Evolutionary conservation across 1,140 invertebrate genomes (phyloP), one percentile per base, ranked within the genome.

Genomic region (Calycopis cecrops): DNA sequence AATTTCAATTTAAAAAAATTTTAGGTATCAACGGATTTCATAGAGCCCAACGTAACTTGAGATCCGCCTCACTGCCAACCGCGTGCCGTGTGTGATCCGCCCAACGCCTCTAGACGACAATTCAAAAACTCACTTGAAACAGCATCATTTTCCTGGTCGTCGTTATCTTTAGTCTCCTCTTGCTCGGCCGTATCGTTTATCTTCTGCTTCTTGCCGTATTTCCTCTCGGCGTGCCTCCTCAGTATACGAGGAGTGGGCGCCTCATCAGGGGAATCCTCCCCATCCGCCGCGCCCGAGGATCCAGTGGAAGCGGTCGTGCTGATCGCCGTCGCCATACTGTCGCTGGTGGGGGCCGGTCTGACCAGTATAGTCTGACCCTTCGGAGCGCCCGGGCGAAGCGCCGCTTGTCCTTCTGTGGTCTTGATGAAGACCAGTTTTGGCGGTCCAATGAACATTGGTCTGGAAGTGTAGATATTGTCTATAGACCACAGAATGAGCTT

Each of bases 341-440:
- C 69, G 1, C 69, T 51, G 0, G 69, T 61, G 2, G 72, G 73
- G 6, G 79, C 75, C 0, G 75, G 76, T 0, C 81, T 69, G 0
- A 88, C 83, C n/a, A 88, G 66, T 34, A 88, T 87, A 1, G 85
- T 88, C 58, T 88, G 87, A 10, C 84, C 76, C 53, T 85, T 88
- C 0, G 85, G 72, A 33, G 69, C 80, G 0, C 75, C 70, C 0
- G 79, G 69, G 8, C 85, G 60, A 3, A 88, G 66, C 3, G 75
- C 68, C 6, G 79, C 73, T 60, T 77, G 73, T 4, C 60, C 81
- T 55, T 88, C 87, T 3, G 79, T 66, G 2, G 85, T 88, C 64
- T 88, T 88, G 16, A 88, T 88, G 50, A 88, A 88, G 0, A 88
- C 86, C 42, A 88, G 58, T 54, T 88, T 88, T 34, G 87, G 87